Evolutionary conservation across 2,888 invertebrate species (phyloP).

Genomic region (Drosophila gaucha): DNA sequence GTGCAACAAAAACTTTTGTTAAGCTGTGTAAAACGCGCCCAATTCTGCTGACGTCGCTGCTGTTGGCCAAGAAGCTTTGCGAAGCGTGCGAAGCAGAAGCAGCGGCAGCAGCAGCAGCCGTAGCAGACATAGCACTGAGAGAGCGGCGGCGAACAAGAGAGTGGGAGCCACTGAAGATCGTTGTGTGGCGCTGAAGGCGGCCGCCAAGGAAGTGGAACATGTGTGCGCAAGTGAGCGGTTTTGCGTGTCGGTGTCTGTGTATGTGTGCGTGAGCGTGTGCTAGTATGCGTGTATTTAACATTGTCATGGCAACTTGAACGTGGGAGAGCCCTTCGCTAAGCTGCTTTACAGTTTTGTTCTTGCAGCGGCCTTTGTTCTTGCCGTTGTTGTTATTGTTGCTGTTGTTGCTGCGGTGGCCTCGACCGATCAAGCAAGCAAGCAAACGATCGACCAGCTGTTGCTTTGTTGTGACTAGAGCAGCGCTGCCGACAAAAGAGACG

Average conservation of each 20-base stretch:
- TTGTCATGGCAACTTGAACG: slow-evolving; percentile 69
- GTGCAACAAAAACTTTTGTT: slow-evolving; percentile 12
- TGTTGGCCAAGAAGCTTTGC: slow-evolving; percentile 71
- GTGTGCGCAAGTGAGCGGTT: slow-evolving; percentile 16
- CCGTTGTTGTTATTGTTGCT: slow-evolving; percentile 31
- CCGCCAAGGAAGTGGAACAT: slow-evolving; percentile 71
- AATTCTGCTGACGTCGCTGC: slow-evolving; percentile 51
- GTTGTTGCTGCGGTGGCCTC: slow-evolving; percentile 57
- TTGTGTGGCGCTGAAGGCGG: slow-evolving; percentile 30
- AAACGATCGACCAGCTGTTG: slow-evolving; percentile 56
- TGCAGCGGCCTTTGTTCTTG: slow-evolving; percentile 43
- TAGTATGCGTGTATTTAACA: slow-evolving; percentile 26
- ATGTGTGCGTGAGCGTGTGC: slow-evolving; percentile 3
- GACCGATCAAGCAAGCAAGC: slow-evolving; percentile 63
- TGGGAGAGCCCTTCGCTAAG: slow-evolving; percentile 72
- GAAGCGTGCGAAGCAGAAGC: slow-evolving; percentile 55
- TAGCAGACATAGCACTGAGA: too few relatives aligned
- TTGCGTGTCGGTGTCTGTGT: slow-evolving; percentile 4
- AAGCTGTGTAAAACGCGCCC: slow-evolving; percentile 55
- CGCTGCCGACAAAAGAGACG: slow-evolving; percentile 10
- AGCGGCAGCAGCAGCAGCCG: slow-evolving; percentile 10
- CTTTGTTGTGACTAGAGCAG: slow-evolving; percentile 44
- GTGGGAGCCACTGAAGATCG: slow-evolving; percentile 41
- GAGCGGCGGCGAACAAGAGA: slow-evolving; percentile 24
- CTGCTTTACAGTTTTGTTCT: slow-evolving; percentile 48